Evolutionary conservation across 2,113 vertebrate species (phyloP).

Genomic region (Nanorana parkeri): DNA sequence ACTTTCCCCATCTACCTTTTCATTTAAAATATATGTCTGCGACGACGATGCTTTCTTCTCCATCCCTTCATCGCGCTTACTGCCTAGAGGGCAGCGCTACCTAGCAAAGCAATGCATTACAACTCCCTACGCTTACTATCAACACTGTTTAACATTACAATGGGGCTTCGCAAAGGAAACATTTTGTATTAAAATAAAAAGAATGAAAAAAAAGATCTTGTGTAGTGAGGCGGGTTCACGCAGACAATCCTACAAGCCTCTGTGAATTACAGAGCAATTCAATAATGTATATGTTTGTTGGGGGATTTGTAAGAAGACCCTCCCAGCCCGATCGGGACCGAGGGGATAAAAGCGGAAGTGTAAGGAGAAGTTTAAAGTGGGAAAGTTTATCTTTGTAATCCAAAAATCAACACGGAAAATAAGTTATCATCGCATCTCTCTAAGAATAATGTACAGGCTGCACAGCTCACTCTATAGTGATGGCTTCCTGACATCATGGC

Average conservation of each 20-base stretch:
- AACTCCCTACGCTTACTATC: neutral
- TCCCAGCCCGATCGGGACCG: neutral
- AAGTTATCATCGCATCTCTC: no score
- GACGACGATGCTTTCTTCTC: conserved; percentile 7
- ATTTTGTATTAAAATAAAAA: conserved; percentile 36
- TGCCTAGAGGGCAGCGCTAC: conserved; percentile 35
- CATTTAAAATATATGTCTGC: conserved; percentile 46
- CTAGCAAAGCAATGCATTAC: conserved; percentile 27
- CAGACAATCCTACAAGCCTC: conserved; percentile 3
- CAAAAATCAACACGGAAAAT: no score
- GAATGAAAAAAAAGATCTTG: conserved; percentile 22
- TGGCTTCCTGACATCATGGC: no score
- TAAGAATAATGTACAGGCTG: no score
- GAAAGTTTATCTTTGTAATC: no score
- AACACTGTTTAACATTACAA: conserved; percentile 41
- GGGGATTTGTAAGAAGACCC: neutral
- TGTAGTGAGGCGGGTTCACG: conserved; percentile 12
- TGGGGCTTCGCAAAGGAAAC: neutral
- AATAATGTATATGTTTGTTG: conserved; percentile 33
- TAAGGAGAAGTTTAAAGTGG: no score
- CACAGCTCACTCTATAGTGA: no score
- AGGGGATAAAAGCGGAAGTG: neutral
- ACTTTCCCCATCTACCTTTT: conserved; percentile 32
- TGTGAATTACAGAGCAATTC: conserved; percentile 9
- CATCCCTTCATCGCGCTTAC: conserved; percentile 17